Evolutionary conservation across 2,797 vertebrate species (phyloP).

Genomic region (Iguana delicatissima): DNA sequence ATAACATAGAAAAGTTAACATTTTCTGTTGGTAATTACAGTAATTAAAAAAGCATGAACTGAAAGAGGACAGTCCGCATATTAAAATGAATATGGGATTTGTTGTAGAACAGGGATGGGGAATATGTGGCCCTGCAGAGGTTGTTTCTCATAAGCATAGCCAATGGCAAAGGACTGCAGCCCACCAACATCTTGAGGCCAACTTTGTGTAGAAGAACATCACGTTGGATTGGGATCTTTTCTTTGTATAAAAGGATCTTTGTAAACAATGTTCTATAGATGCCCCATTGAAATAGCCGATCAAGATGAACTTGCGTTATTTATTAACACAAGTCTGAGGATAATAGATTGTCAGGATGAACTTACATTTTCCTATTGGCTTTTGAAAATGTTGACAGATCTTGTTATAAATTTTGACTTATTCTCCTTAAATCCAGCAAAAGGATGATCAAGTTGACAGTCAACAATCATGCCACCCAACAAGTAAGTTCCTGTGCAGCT

Average conservation of each 20-base stretch:
- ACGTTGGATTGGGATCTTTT: neutral
- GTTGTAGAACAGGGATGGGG: neutral
- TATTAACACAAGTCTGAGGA: neutral
- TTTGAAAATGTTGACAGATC: slow-evolving; percentile 14
- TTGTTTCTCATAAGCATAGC: neutral
- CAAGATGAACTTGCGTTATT: neutral
- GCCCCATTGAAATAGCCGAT: too few relatives aligned
- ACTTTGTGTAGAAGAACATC: neutral
- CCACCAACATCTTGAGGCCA: neutral
- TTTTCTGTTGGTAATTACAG: neutral
- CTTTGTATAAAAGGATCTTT: too few relatives aligned
- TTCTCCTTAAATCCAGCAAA: neutral
- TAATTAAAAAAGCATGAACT: neutral
- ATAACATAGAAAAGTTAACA: neutral
- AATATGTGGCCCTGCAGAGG: neutral
- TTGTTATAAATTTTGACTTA: neutral
- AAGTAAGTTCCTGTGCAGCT: slow-evolving; percentile 4
- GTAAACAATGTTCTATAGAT: neutral
- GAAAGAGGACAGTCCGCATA: neutral
- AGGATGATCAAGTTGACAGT: neutral
- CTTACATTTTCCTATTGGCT: neutral
- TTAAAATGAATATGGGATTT: neutral
- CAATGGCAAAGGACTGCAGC: too few relatives aligned
- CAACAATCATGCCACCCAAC: neutral
- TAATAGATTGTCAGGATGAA: neutral